Base-by-base conservation (phyloP, 2,797 vertebrate species). In the Poliocrania exsul region DNA sequence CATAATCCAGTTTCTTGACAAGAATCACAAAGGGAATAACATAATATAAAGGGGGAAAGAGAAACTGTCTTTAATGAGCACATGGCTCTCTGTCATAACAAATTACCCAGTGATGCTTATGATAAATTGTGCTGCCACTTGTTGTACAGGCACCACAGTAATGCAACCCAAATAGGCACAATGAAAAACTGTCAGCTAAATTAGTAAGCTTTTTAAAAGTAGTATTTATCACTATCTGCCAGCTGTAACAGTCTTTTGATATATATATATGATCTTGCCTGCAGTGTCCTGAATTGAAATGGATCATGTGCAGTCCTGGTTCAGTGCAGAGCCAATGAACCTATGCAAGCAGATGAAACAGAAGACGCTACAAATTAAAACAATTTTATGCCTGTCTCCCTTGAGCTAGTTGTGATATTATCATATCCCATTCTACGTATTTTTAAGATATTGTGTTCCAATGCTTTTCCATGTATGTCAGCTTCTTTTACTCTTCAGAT, bases 81-180 rank as follows among this genome's bases (percentile, higher is more conserved):
- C 92, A 93, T 82, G 69, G 88, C 82, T 77, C 56, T 94, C 93
- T 97, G 97, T 97, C 96, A 92, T 91, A 96, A 95, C 84, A 96
- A 96, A 97, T 98, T 96, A 97, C 42, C 33, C 67, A 62, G 77
- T 23, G 71, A 96, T 96, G 72, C 49, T 96, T 21, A 26, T 95
- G 94, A 97, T 96, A 97, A 97, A 97, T 96, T 92, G 82, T 56
- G 25, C 75, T 94, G 93, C 90, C 89, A 88, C 92, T 97, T 96
- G 90, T 65, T 92, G 85, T 62, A 42, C 24, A n/a, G 65, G 92
- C 82, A 87, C 87, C 37, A 64, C 46, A 84, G 74, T 65, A 88
- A 90, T 28, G 38, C 61, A 90, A 96, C 89, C 95, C 96, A 97
- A 97, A 79, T 18, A 95, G 92, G 75, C 84, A 81, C 86, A 93